phyloP scores from a whole-genome alignment of 2,888 invertebrate species.

The Lasius fuliginosus region DNA sequence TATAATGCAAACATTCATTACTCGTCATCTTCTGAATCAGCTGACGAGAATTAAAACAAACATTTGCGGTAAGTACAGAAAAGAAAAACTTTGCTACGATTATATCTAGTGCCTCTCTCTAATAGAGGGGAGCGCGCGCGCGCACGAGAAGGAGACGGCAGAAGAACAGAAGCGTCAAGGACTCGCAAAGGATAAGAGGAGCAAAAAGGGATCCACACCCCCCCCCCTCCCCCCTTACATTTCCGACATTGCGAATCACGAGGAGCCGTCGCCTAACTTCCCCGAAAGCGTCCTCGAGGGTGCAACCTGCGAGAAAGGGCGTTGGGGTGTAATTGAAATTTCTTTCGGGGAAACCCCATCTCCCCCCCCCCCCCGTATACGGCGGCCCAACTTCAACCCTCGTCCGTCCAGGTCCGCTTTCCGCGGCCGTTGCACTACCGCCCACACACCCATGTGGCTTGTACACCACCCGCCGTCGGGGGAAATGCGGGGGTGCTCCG shows the following conservation, averaged over 20 bases:
- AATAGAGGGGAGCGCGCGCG: not conserved
- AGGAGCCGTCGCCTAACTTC: constrained; percentile 67
- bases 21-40: not conserved
- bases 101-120: not conserved
- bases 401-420: constrained; percentile 54
- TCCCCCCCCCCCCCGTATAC: constrained; percentile 2
- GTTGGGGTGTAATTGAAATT: constrained; percentile 74
- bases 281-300: constrained; percentile 67
- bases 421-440: constrained; percentile 73
- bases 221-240: constrained; percentile 32
- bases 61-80: not conserved
- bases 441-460: constrained; percentile 56
- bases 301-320: constrained; percentile 50
- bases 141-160: not conserved
- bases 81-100: constrained; percentile 22
- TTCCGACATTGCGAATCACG: constrained; percentile 59
- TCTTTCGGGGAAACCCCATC: constrained; percentile 73
- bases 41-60: constrained; percentile 13
- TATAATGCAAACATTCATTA: constrained; percentile 9
- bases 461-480: constrained; percentile 16
- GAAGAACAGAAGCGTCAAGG: constrained; percentile 33
- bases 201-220: constrained; percentile 32
- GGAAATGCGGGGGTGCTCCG: constrained; percentile 26
- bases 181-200: constrained; percentile 41
- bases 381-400: constrained; percentile 57